Conservation (phyloP, 1,140 invertebrate genomes). For the Anoplophora glabripennis region DNA sequence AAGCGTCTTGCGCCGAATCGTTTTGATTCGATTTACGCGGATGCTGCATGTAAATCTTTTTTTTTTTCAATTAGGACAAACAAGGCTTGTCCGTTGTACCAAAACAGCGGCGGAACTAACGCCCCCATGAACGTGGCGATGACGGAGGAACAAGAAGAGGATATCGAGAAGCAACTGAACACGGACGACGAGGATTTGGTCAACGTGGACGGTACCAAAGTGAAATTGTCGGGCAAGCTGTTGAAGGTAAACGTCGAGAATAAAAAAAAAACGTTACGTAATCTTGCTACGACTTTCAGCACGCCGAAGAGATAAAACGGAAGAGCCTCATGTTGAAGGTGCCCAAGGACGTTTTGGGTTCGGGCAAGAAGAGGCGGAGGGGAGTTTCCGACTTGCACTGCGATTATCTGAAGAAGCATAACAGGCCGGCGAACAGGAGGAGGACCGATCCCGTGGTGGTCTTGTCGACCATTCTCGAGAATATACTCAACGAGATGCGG, state of each 20-base stretch:
- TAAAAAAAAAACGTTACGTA: constrained; percentile 4
- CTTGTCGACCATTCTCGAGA: constrained; percentile 87
- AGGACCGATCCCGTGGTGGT: constrained; percentile 96
- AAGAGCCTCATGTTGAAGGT: constrained; percentile 80
- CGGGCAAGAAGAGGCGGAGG: constrained; percentile 62
- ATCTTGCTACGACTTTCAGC: constrained; percentile 51
- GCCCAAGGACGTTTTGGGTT: constrained; percentile 71
- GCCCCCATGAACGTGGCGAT: constrained; percentile 72
- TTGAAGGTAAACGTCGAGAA: constrained; percentile 63
- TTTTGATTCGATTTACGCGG: background rate
- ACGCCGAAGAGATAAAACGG: constrained; percentile 77
- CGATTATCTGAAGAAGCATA: constrained; percentile 89
- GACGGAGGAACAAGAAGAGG: constrained; percentile 79
- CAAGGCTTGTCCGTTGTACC: constrained; percentile 93
- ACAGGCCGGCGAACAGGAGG: constrained; percentile 85
- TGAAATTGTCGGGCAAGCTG: constrained; percentile 77
- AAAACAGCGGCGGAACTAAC: constrained; percentile 57
- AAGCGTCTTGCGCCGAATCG: no score
- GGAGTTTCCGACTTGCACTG: constrained; percentile 75
- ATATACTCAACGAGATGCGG: constrained; percentile 91
- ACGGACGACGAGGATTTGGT: constrained; percentile 82
- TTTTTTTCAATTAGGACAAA: constrained; percentile 68
- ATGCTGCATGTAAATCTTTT: constrained; percentile 11
- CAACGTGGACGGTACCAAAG: constrained; percentile 89
- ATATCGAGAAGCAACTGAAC: constrained; percentile 72